Evolutionary conservation across 2,113 vertebrate species (phyloP).

Genomic region (Sigmodon hispidus): DNA sequence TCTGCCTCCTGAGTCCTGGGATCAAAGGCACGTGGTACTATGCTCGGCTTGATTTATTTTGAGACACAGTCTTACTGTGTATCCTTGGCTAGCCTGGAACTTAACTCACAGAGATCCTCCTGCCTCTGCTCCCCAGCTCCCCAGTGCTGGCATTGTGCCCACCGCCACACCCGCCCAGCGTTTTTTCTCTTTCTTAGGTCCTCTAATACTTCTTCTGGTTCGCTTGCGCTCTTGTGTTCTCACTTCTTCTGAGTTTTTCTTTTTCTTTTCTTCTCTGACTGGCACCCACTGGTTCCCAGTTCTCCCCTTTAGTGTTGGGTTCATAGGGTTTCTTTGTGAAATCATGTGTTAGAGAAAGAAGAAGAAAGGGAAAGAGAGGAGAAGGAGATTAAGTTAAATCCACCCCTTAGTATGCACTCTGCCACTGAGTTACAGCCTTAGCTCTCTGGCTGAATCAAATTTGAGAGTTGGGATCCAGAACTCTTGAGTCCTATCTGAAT

Average conservation of each 20-base stretch:
- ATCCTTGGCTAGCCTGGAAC: not conserved
- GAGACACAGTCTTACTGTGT: not conserved
- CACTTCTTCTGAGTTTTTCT: not conserved
- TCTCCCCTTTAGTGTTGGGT: not conserved
- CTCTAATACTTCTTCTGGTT: not conserved
- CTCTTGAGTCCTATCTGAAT: not conserved
- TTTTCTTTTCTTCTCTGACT: not conserved
- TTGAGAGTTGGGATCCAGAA: not conserved
- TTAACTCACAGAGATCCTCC: not conserved
- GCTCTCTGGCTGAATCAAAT: not conserved
- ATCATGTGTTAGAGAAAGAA: not conserved
- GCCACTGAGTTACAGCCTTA: not conserved
- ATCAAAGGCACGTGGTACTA: not conserved
- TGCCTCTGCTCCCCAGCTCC: not conserved
- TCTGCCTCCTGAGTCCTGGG: not conserved
- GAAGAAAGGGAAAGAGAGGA: not conserved
- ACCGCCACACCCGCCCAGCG: too few species aligned
- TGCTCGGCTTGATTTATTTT: not conserved
- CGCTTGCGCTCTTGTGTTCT: not conserved
- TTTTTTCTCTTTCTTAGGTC: not conserved
- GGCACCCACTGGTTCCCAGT: not conserved
- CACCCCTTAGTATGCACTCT: not conserved
- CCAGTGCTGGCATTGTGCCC: too few species aligned
- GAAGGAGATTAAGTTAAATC: not conserved
- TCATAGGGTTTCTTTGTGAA: not conserved